Conservation (phyloP, 2,797 vertebrate genomes). For the Sebastes cheni region DNA sequence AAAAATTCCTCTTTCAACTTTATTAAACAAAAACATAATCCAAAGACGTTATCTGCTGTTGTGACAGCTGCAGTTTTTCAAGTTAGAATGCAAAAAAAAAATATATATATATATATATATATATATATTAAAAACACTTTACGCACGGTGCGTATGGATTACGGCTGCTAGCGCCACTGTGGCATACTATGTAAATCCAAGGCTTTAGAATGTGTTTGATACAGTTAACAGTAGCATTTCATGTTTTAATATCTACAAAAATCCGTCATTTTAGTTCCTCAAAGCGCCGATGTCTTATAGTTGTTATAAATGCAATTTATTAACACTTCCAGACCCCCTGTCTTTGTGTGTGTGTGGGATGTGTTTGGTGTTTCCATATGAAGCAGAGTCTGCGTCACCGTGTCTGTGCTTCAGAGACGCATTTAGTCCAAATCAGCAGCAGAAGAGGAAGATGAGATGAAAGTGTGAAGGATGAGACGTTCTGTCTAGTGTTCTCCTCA, state of each 20-base stretch:
- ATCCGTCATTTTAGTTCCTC: neutral
- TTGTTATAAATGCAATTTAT: neutral
- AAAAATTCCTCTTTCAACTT: no score
- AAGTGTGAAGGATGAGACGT: neutral
- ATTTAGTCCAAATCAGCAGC: neutral
- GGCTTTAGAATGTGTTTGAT: neutral
- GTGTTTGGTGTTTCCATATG: neutral
- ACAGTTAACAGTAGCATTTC: neutral
- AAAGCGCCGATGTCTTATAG: neutral
- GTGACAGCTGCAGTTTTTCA: no score
- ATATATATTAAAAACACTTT: no score
- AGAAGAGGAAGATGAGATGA: neutral
- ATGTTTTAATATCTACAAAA: fast-evolving
- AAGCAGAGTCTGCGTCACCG: neutral
- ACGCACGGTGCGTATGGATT: no score
- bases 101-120: no score
- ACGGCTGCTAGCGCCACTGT: fast-evolving
- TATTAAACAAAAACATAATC: no score
- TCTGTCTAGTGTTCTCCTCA: neutral
- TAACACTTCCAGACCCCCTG: neutral
- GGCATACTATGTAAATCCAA: neutral
- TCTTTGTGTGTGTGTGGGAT: neutral
- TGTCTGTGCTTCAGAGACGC: neutral
- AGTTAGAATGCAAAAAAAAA: no score
- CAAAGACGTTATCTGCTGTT: no score